These are phyloP conservation scores for Drosophila setosimentum DNA, from an alignment of 2,888 invertebrate genomes.

Conservation along the genomic window DNA sequence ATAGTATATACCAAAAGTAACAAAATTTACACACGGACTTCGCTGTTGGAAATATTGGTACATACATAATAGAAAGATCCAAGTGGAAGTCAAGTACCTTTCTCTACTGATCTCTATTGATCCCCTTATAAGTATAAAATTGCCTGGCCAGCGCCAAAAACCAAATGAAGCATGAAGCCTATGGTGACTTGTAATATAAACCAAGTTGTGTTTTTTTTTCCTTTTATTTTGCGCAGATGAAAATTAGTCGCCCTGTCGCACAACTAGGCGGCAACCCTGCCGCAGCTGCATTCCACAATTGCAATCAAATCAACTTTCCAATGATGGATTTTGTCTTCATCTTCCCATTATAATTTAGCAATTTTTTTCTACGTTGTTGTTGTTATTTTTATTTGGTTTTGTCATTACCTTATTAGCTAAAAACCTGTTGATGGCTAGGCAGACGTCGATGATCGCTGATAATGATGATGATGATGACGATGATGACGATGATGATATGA, in stretches of 20 bases:
- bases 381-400: conserved; percentile 29
- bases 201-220: conserved; percentile 24
- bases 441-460: conserved; percentile 13
- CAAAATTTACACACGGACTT: not conserved
- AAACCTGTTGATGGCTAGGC: conserved; percentile 60
- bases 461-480: conserved; percentile 19
- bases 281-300: conserved; percentile 71
- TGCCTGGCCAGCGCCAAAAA: conserved; percentile 30
- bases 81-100: conserved; percentile 39
- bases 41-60: not conserved
- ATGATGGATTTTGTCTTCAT: conserved; percentile 75
- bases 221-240: conserved; percentile 1
- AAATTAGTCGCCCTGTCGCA: conserved; percentile 72
- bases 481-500: conserved; percentile 34
- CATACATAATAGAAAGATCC: not conserved
- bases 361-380: conserved; percentile 40
- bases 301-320: conserved; percentile 82
- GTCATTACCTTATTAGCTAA: conserved; percentile 68
- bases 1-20: conserved; percentile 4
- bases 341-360: conserved; percentile 63
- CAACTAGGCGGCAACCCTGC: conserved; percentile 71
- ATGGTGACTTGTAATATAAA: conserved; percentile 45
- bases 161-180: conserved; percentile 65
- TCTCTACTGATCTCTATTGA: conserved; percentile 39
- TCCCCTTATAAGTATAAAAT: conserved; percentile 40